phyloP scores from a whole-genome alignment of 2,888 invertebrate genomes.

The Eretmocerus hayati region DNA sequence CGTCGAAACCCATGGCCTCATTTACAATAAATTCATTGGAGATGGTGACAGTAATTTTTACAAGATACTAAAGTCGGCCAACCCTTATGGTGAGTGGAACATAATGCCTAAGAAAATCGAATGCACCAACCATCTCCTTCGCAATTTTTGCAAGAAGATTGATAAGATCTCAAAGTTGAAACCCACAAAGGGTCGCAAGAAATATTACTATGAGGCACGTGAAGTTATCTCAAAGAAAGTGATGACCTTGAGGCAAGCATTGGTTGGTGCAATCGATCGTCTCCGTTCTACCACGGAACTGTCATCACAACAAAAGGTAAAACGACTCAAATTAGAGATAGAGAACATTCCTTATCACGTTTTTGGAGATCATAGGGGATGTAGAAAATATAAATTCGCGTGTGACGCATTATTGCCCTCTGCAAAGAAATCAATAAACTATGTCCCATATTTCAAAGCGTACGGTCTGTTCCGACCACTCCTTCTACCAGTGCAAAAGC shows the following conservation, averaged over 20 bases:
- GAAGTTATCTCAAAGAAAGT: no score
- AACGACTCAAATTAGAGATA: neutral
- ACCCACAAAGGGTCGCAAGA: no score
- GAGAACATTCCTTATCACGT: neutral
- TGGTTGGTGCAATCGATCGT: no score
- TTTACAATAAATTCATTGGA: conserved; percentile 5
- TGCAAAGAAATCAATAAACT: no score
- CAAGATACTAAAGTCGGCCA: neutral
- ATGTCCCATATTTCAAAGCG: no score
- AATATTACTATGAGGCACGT: no score
- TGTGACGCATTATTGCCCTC: no score
- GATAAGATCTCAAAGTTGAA: neutral
- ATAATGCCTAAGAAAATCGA: conserved; percentile 6
- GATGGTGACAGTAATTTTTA: conserved; percentile 15
- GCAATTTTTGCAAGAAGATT: neutral
- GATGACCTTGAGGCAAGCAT: no score
- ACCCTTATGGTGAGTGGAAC: conserved; percentile 7
- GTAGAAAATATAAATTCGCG: no score
- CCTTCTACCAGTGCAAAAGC: no score
- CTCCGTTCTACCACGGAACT: no score
- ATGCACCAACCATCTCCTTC: conserved; percentile 9
- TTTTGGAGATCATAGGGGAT: neutral
- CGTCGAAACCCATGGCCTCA: conserved; percentile 7
- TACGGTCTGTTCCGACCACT: no score
- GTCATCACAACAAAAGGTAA: neutral